phyloP scores from a whole-genome alignment of 53 echinoderm and acorn worm species.

The Astropecten irregularis region DNA sequence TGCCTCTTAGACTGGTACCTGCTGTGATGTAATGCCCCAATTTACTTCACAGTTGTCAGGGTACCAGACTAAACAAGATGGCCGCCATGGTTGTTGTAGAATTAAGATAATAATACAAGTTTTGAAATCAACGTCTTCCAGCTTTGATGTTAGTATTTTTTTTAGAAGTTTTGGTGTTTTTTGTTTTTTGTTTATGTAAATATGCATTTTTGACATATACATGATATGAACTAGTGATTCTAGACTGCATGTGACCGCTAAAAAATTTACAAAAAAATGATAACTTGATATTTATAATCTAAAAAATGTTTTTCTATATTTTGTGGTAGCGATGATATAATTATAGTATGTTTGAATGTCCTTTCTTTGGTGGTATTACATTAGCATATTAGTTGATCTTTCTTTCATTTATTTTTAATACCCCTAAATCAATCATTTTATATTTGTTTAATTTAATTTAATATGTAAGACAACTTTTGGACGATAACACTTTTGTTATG shows the following conservation, averaged over 20 bases:
- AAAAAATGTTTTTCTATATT: too few species aligned
- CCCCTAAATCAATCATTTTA: too few species aligned
- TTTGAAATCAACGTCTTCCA: slow-evolving; percentile 51
- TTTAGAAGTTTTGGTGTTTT: slow-evolving; percentile 8
- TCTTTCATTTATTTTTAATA: too few species aligned
- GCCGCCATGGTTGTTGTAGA: background rate
- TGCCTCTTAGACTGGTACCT: slow-evolving; percentile 32
- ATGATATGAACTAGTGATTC: background rate
- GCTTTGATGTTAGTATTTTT: slow-evolving; percentile 55
- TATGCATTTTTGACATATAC: background rate
- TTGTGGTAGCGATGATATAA: too few species aligned
- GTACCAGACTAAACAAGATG: background rate
- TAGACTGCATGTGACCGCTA: slow-evolving; percentile 13
- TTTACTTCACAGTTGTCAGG: background rate
- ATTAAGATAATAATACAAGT: background rate
- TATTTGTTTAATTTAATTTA: too few species aligned
- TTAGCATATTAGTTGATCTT: too few species aligned
- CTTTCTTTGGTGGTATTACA: too few species aligned
- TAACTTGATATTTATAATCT: too few species aligned
- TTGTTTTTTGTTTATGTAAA: slow-evolving; percentile 14
- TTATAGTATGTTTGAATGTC: too few species aligned
- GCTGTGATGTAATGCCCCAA: background rate
- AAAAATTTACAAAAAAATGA: background rate
- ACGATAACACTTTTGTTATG: too few species aligned
- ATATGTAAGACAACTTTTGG: too few species aligned